phyloP scores from a whole-genome alignment of 2,888 invertebrate genomes.

The Drosophila lutescens region DNA sequence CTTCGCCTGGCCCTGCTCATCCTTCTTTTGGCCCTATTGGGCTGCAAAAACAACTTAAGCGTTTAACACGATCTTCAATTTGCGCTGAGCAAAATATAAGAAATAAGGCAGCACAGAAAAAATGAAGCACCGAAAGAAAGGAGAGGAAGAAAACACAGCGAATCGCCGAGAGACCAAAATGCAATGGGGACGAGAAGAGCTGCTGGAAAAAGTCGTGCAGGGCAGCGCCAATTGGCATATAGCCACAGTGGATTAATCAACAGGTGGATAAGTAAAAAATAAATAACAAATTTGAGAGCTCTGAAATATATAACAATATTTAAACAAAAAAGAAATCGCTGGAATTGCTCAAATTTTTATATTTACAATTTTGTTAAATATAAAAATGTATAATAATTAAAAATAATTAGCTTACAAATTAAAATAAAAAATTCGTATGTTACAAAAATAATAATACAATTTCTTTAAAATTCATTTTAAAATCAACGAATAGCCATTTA shows the following conservation, averaged over 20 bases:
- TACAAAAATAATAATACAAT: too few species aligned
- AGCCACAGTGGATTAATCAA: conserved; percentile 22
- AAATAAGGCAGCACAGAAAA: conserved; percentile 35
- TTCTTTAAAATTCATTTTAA: too few species aligned
- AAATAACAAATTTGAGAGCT: too few species aligned
- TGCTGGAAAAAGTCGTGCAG: conserved; percentile 70
- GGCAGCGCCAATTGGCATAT: conserved; percentile 55
- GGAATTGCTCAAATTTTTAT: too few species aligned
- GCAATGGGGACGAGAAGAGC: conserved; percentile 31
- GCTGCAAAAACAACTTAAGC: conserved; percentile 67
- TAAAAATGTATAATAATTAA: too few species aligned
- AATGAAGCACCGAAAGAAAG: conserved; percentile 33
- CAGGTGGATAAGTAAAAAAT: background rate
- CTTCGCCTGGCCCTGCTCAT: background rate
- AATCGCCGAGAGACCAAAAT: conserved; percentile 10
- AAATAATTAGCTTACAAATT: too few species aligned
- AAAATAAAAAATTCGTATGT: too few species aligned
- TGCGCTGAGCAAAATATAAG: conserved; percentile 58
- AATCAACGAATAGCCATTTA: too few species aligned
- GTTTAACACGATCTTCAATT: conserved; percentile 81
- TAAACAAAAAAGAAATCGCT: too few species aligned
- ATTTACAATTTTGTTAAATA: too few species aligned
- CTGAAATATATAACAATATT: too few species aligned
- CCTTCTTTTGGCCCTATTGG: conserved; percentile 17
- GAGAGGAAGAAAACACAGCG: conserved; percentile 17